Percentiles rank a stretch among this genome's conserved stretches.
These are phyloP conservation scores for Falco peregrinus DNA, from an alignment of 2,797 vertebrate species.

Conservation along the genomic window DNA sequence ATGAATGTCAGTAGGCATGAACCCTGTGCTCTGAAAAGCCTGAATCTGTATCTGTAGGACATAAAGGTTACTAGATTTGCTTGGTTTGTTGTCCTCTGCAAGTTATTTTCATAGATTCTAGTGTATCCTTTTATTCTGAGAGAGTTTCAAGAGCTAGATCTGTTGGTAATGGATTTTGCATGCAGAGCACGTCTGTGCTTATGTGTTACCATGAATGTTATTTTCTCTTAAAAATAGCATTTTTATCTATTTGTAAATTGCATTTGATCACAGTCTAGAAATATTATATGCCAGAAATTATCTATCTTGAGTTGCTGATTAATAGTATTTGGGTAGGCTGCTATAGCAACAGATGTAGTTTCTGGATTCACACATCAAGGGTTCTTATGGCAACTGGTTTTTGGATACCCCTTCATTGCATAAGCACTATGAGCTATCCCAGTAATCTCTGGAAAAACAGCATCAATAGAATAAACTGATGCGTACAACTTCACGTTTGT, in stretches of 20 bases:
- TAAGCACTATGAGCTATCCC: background rate
- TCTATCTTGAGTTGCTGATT: background rate
- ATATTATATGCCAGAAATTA: background rate
- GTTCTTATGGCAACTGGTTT: background rate
- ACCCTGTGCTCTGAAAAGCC: background rate
- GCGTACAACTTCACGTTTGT: background rate
- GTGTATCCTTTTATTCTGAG: background rate
- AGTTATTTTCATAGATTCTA: background rate
- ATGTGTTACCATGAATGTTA: background rate
- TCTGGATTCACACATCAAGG: background rate
- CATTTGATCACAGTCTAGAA: background rate
- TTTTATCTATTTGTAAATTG: background rate
- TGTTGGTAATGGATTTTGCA: background rate
- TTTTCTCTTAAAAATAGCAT: background rate
- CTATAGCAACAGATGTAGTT: background rate
- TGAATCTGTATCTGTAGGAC: background rate
- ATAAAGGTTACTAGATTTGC: background rate
- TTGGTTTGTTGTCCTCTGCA: background rate
- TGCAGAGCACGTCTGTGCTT: background rate
- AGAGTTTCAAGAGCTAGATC: background rate
- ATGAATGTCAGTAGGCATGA: background rate
- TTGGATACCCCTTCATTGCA: background rate
- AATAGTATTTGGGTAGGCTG: background rate
- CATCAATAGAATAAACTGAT: background rate
- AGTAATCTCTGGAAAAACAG: background rate